A percentile compares a stretch with the other conserved stretches of the same genome.
phyloP scores from a whole-genome alignment of 2,797 vertebrate genomes.

The Heliangelus exortis region DNA sequence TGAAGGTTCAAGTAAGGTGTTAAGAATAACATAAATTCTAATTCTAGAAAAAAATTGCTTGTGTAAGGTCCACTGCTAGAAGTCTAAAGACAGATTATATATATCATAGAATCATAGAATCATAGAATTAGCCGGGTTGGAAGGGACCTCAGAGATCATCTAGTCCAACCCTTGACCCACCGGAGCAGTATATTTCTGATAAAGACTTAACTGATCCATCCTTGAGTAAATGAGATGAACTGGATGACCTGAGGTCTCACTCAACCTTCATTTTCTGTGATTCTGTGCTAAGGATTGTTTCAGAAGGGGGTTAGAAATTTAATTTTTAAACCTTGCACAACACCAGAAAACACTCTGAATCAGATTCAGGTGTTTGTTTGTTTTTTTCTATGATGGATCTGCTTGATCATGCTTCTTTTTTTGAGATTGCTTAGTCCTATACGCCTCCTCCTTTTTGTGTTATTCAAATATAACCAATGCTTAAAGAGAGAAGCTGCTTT shows the following conservation, averaged over 20 bases:
- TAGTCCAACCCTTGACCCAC: too few species aligned
- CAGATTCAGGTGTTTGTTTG: not conserved
- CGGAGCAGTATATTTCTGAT: too few species aligned
- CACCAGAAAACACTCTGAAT: not conserved
- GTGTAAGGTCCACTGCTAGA: not conserved
- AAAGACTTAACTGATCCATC: not conserved
- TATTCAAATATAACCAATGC: not conserved
- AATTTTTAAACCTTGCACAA: not conserved
- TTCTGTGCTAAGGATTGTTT: not conserved
- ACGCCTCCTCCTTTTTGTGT: not conserved
- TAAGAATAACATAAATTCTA: not conserved
- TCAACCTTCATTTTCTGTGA: not conserved
- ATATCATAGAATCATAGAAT: too few species aligned
- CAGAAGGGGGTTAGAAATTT: not conserved
- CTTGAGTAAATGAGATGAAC: not conserved
- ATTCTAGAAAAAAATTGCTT: not conserved
- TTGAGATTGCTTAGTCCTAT: not conserved
- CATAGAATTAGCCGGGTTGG: too few species aligned
- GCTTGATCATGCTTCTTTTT: not conserved
- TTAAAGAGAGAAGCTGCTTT: conserved; percentile 32
- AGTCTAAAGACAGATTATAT: not conserved
- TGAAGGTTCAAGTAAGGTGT: not conserved
- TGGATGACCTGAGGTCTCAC: not conserved
- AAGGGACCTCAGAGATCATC: too few species aligned
- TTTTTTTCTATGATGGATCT: not conserved